These are phyloP conservation scores for Sinopyrophorus schimmeli DNA, from an alignment of 2,888 invertebrate species.

Conservation along the genomic window DNA sequence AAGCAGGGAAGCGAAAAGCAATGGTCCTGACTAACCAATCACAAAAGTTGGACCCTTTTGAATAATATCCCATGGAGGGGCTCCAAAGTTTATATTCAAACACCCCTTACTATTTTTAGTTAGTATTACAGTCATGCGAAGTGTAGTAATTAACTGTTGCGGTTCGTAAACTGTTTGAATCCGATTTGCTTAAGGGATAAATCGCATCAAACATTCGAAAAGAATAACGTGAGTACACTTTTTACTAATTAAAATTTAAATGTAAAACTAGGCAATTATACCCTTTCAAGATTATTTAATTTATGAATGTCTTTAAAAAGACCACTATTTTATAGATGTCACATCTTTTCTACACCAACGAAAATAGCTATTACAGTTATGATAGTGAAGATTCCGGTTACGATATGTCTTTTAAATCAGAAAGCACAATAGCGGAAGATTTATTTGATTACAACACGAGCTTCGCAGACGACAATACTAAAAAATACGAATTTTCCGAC, in stretches of 20 bases:
- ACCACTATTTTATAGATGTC: slow-evolving; percentile 22
- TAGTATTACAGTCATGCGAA: slow-evolving; percentile 33
- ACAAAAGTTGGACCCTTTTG: slow-evolving; percentile 21
- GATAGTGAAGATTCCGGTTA: slow-evolving; percentile 79
- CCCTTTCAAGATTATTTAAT: too few relatives aligned
- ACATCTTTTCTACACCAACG: slow-evolving; percentile 8
- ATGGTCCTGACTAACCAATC: slow-evolving; percentile 16
- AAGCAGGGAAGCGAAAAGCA: neutral
- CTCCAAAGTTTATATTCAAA: slow-evolving; percentile 46
- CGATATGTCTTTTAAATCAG: slow-evolving; percentile 70
- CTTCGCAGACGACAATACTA: slow-evolving; percentile 32
- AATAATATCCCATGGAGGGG: slow-evolving; percentile 40
- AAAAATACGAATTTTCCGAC: slow-evolving; percentile 19
- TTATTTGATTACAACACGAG: slow-evolving; percentile 50
- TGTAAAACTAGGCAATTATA: too few relatives aligned
- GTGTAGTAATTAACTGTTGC: slow-evolving; percentile 24
- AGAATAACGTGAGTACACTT: too few relatives aligned
- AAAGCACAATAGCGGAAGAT: slow-evolving; percentile 49
- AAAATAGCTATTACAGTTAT: slow-evolving; percentile 40
- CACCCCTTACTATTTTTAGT: slow-evolving; percentile 46
- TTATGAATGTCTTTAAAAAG: too few relatives aligned
- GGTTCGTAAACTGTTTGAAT: too few relatives aligned
- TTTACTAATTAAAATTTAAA: too few relatives aligned
- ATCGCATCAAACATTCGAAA: too few relatives aligned
- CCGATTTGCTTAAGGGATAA: too few relatives aligned